Conservation (phyloP, 2,797 vertebrate genomes). For the Acanthornis magna region DNA sequence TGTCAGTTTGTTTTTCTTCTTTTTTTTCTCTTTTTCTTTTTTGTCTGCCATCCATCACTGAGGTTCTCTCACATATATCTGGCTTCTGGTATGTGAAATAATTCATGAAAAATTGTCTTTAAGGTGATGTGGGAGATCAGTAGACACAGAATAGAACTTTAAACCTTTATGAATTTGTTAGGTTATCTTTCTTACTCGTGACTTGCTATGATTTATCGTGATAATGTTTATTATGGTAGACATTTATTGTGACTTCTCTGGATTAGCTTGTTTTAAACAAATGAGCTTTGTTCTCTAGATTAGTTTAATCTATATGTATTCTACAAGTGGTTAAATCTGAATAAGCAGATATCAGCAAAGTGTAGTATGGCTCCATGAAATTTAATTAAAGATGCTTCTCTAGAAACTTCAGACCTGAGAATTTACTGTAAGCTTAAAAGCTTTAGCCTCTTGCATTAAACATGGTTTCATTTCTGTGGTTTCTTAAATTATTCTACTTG, state of each 20-base stretch:
- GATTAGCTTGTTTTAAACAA: background rate
- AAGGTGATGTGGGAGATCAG: background rate
- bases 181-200: background rate
- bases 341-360: background rate
- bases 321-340: background rate
- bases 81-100: background rate
- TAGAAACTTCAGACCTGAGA: background rate
- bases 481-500: background rate
- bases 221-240: background rate
- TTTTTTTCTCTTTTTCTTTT: no score
- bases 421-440: background rate
- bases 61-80: background rate
- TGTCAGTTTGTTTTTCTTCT: no score
- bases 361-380: background rate
- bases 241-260: background rate
- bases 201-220: background rate
- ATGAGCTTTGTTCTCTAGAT: background rate
- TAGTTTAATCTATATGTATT: background rate
- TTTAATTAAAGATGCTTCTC: background rate
- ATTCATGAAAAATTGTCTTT: background rate
- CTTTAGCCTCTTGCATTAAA: background rate
- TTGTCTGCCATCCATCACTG: no score
- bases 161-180: background rate
- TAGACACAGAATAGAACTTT: background rate
- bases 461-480: background rate